Conservation (phyloP, 1,140 invertebrate species). For the Zaprionus ornatus region DNA sequence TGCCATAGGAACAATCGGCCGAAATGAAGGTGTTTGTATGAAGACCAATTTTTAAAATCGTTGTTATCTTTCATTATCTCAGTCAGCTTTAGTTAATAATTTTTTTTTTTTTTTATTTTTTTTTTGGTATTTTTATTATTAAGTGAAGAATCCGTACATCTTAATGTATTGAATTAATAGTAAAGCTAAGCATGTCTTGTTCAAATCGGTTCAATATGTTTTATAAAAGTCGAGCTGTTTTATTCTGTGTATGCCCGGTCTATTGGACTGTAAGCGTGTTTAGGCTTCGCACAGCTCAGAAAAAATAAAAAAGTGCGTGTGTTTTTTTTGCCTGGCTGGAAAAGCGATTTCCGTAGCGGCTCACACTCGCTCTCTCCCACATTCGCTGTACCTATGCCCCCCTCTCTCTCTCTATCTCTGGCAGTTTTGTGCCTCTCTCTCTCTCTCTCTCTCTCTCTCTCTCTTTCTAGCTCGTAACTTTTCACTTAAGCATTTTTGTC, state of each 20-base stretch:
- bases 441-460: neutral
- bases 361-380: neutral
- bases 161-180: too few species aligned
- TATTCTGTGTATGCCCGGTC: neutral
- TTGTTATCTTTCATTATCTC: too few species aligned
- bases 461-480: constrained; percentile 66
- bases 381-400: neutral
- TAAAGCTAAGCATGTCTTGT: too few species aligned
- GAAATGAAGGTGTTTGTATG: too few species aligned
- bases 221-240: too few species aligned
- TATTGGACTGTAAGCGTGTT: constrained; percentile 21
- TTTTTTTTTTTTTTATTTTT: too few species aligned
- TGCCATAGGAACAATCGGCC: too few species aligned
- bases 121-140: too few species aligned
- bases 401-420: neutral
- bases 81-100: too few species aligned
- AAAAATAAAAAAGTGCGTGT: neutral
- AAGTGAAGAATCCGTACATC: too few species aligned
- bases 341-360: constrained; percentile 41
- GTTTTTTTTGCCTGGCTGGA: constrained; percentile 6
- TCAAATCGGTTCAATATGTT: too few species aligned
- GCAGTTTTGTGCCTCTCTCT: neutral
- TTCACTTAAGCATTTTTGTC: constrained; percentile 83
- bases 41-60: too few species aligned
- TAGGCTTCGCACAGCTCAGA: neutral